Base-by-base conservation (phyloP, 2,113 vertebrate species). In the Ranitomeya variabilis region DNA sequence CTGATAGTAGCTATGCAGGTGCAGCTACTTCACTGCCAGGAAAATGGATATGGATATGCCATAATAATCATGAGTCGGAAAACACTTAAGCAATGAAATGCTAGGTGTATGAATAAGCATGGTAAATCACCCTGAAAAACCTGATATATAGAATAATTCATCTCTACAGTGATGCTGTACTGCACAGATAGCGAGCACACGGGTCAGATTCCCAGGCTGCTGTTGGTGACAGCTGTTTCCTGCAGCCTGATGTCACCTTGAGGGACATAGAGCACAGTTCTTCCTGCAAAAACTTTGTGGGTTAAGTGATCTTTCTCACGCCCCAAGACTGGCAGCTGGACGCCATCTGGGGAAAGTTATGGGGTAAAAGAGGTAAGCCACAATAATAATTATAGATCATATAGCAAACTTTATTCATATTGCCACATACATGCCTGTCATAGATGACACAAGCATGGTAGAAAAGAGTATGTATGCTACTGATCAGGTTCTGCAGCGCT, bases 191-290 rank as follows among this genome's bases (percentile, higher is more conserved):
- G 94, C 64, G 52, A 84, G 74, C 73, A 85, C 76, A 26, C 18
- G 87, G 80, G 87, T 84, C 66, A 80, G 59, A 91, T 94, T 93
- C 94, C 94, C 94, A 94, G 93, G 77, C 26, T 92, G 81, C 90
- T 90, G 73, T 86, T 82, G 80, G 18, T 87, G 90, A 92, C 94
- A 96, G 95, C 94, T 95, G 95, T 90, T 95, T 96, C 95, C 95
- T 95, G 92, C 93, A 94, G 94, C 95, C 95, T 95, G 94, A 94
- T 92, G 52, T 78, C 92, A 92, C 94, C 93, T 93, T 93, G 93
- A 84, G 80, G 87, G 82, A 84, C 87, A 85, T 60, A 66, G 80
- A 89, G 69, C 81, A 51, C 69, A 66, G 76, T 69, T 77, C 82
- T 85, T 89, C 87, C 87, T 89, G 87, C 51, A 89, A 74, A 89